Evolutionary conservation across 2,113 vertebrate genomes (phyloP).

Genomic region (Pipra filicauda): DNA sequence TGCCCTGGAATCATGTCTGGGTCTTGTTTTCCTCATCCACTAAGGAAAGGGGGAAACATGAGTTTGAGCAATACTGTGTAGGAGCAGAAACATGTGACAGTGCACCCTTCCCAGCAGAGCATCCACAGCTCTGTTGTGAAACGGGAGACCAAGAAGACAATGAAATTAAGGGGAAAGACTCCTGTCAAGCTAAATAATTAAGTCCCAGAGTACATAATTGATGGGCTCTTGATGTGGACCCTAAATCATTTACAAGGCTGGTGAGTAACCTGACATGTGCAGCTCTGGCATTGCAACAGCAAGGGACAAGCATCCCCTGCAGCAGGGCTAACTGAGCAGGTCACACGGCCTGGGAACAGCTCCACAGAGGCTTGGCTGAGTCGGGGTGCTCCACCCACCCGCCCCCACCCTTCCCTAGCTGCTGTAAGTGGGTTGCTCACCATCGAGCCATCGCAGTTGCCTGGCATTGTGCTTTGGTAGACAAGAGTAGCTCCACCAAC

Average conservation of each 20-base stretch:
- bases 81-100: neutral
- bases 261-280: neutral
- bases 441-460: fast-evolving
- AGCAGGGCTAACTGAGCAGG: neutral
- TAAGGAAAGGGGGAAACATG: neutral
- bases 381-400: neutral
- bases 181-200: slow-evolving; percentile 65
- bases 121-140: neutral
- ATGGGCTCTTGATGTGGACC: slow-evolving; percentile 44
- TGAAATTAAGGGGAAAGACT: slow-evolving; percentile 58
- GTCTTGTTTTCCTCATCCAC: neutral
- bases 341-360: neutral
- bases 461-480: fast-evolving
- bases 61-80: neutral
- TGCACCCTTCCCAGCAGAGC: neutral
- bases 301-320: neutral
- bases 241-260: slow-evolving; percentile 56
- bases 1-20: neutral
- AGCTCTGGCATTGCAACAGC: neutral
- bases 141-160: slow-evolving; percentile 4
- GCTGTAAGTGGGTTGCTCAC: fast-evolving
- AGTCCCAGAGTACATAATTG: slow-evolving; percentile 48
- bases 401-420: neutral
- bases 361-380: neutral
- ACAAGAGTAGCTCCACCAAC: neutral